A percentile compares a stretch with the other conserved stretches of the same genome.
Conservation (phyloP, 2,797 vertebrate genomes). For the Pogoniulus pusillus region DNA sequence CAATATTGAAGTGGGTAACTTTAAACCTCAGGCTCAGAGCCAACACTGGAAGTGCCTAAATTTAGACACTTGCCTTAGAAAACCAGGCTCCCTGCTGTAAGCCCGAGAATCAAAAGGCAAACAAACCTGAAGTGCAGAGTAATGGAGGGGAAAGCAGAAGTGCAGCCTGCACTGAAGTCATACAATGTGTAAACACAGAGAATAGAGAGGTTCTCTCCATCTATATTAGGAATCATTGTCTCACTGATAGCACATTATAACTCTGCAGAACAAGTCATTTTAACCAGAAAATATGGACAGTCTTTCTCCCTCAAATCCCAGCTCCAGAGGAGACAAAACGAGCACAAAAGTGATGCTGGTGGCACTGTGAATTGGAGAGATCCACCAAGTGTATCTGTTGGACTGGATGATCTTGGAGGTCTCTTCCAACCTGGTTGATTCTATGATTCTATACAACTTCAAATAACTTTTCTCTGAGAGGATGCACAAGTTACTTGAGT, state of each 20-base stretch:
- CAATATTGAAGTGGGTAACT: neutral
- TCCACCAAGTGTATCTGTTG: too few relatives aligned
- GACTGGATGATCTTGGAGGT: too few relatives aligned
- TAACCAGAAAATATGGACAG: neutral
- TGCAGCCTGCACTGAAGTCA: neutral
- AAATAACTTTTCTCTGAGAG: neutral
- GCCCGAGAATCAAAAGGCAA: constrained; percentile 10
- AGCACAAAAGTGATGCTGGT: neutral
- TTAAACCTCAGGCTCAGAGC: constrained; percentile 12
- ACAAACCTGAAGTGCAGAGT: neutral
- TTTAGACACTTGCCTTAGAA: constrained; percentile 28
- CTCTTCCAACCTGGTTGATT: too few relatives aligned
- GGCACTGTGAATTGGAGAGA: too few relatives aligned
- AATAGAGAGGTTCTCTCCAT: neutral
- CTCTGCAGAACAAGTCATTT: neutral
- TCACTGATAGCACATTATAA: neutral
- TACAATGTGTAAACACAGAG: neutral
- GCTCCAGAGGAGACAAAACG: neutral
- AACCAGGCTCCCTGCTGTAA: neutral
- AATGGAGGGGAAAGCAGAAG: neutral
- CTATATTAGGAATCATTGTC: constrained; percentile 28
- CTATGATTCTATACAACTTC: neutral
- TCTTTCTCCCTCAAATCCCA: neutral
- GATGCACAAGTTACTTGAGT: neutral
- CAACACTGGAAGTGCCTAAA: neutral